Evolutionary conservation across 92 coral and sea anemone species (phyloP), one percentile per base, ranked within the genome.

Genomic region (Nematostella vectensis): DNA sequence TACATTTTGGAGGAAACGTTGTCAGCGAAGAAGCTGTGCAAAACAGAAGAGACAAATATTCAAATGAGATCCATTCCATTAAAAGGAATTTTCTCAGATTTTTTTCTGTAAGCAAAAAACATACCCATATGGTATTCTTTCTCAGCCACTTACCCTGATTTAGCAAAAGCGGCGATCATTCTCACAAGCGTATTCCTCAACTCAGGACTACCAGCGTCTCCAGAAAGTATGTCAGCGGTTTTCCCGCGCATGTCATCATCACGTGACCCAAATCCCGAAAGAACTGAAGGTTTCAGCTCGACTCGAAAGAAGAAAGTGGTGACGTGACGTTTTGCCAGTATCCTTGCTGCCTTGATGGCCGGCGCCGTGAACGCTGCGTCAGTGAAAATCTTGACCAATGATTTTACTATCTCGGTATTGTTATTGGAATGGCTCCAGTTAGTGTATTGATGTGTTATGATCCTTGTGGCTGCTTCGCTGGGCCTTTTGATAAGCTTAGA

Each of bases 351-450:
- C 23, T 56, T 28, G n/a, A 55, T 37, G 4, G 63, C 63, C 3
- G 72, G 72, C 17, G 63, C 43, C 2, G 2, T 66, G 48, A 66
- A 55, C 0, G 72, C 37, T 6, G 63, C 15, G 19, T 66, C 72
- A 3, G 62, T 8, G 25, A 54, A 66, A 20, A 66, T 36, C 11
- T 66, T 45, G 6, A n/a, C 45, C 19, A 66, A 63, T 12, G 57
- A 47, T 19, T 54, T 48, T 12, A 40, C 27, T 25, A 22, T 66
- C 12, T 1, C 11, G 4, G 31, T 43, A 13, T 11, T 2, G 9
- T 66, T 48, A 1, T 15, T 25, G 29, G 72, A 63, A 40, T 54
- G 16, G 0, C 27, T 31, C 72, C 72, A 66, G 62, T 66, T 47
- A 2, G 56, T 66, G 57, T 66, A 66, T 59, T 40, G 27, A 51